phyloP scores from a whole-genome alignment of 2,888 invertebrate species.

The Cosmia trapezina region DNA sequence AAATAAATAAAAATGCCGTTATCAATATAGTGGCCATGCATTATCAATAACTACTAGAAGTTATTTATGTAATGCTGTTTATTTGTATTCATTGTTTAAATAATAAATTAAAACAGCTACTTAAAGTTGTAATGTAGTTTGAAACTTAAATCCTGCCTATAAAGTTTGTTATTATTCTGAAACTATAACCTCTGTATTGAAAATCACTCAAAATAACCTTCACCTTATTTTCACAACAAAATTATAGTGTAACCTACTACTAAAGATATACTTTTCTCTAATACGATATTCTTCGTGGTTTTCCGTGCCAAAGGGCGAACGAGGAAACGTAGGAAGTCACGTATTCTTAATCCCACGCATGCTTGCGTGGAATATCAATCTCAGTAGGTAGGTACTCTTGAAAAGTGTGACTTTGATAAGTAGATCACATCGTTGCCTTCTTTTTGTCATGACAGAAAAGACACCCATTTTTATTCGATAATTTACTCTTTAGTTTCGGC shows the following conservation, averaged over 20 bases:
- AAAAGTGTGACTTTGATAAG: conserved; percentile 64
- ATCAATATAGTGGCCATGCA: too few relatives aligned
- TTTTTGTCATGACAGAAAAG: conserved; percentile 17
- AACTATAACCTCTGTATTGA: neutral
- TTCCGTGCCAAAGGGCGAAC: conserved; percentile 41
- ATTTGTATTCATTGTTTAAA: neutral
- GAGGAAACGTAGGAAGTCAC: conserved; percentile 61
- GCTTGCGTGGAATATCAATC: conserved; percentile 69
- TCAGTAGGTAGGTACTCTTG: conserved; percentile 32
- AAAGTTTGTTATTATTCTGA: neutral
- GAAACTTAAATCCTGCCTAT: neutral
- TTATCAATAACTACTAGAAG: neutral
- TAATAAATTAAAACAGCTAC: neutral
- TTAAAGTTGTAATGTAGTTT: neutral
- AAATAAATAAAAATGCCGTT: too few relatives aligned
- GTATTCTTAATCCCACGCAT: conserved; percentile 66
- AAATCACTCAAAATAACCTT: neutral
- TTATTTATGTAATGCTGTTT: neutral
- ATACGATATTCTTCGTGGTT: conserved; percentile 18
- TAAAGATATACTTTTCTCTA: conserved; percentile 1
- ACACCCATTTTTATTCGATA: neutral
- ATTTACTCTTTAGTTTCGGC: conserved; percentile 6
- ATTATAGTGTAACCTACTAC: conserved; percentile 1
- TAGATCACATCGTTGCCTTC: conserved; percentile 50
- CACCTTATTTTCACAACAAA: neutral